These are phyloP conservation scores for Ptiloglossa arizonensis DNA, from an alignment of 1,140 invertebrate genomes.

Conservation along the genomic window DNA sequence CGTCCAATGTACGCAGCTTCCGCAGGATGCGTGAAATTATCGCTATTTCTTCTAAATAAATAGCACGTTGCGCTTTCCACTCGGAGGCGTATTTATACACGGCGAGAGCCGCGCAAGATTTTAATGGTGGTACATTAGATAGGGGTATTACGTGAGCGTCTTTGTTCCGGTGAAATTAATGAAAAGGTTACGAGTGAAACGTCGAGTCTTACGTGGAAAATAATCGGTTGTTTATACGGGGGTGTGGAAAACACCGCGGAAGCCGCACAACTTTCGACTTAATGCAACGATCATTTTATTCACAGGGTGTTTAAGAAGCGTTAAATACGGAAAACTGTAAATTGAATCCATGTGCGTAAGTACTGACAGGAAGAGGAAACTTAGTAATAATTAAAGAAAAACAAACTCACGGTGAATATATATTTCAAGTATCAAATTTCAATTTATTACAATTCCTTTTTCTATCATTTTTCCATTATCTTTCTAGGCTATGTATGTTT, in stretches of 20 bases:
- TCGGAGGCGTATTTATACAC: slow-evolving; percentile 9
- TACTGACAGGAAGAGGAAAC: no score
- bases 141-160: slow-evolving; percentile 9
- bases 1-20: neutral
- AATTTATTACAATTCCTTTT: no score
- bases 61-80: neutral
- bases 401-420: no score
- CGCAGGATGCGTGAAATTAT: neutral
- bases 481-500: no score
- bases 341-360: neutral
- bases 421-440: no score
- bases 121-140: slow-evolving; percentile 12
- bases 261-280: neutral
- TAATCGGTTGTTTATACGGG: slow-evolving; percentile 25
- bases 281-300: neutral
- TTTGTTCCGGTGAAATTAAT: slow-evolving; percentile 26
- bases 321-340: neutral
- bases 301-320: neutral
- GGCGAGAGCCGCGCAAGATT: slow-evolving; percentile 11
- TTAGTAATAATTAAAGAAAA: no score
- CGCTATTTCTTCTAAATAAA: neutral
- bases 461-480: no score
- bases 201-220: neutral
- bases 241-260: neutral
- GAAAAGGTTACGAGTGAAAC: slow-evolving; percentile 1